A percentile compares a stretch with the other conserved stretches of the same genome.
Evolutionary conservation across 2,113 vertebrate genomes (phyloP).

Genomic region (Mesocricetus auratus): DNA sequence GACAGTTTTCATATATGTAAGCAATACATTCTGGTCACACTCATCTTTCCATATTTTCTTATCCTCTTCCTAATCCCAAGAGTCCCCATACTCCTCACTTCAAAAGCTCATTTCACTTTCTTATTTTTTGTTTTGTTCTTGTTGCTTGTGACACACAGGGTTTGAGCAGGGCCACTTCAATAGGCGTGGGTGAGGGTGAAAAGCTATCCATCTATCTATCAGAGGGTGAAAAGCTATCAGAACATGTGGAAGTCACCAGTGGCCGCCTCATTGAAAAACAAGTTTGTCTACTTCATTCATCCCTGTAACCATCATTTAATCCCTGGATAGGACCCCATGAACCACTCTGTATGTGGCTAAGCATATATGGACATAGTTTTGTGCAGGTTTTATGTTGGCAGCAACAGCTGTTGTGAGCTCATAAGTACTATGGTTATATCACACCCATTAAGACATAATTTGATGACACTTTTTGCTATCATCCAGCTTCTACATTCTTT

Average conservation of each 20-base stretch:
- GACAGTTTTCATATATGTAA: not conserved
- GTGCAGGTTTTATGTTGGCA: not conserved
- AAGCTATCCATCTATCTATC: not conserved
- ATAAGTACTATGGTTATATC: not conserved
- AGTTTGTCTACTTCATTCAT: not conserved
- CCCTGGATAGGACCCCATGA: not conserved
- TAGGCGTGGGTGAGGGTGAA: not conserved
- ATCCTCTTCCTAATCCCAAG: not conserved
- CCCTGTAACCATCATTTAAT: not conserved
- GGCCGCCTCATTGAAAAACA: not conserved
- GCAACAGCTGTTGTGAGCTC: not conserved
- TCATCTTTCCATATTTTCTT: not conserved
- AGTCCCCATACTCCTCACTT: not conserved
- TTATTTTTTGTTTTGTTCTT: not conserved
- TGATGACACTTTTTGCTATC: not conserved
- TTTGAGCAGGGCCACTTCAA: not conserved
- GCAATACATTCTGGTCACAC: not conserved
- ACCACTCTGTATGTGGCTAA: not conserved
- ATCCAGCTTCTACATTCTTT: not conserved
- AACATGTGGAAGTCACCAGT: not conserved
- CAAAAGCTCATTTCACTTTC: not conserved
- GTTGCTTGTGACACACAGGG: not conserved
- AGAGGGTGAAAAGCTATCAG: no score
- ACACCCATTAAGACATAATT: not conserved
- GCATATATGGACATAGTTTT: not conserved